Conservation (phyloP, 2,113 vertebrate genomes). For the Chlamydotis undulata region DNA sequence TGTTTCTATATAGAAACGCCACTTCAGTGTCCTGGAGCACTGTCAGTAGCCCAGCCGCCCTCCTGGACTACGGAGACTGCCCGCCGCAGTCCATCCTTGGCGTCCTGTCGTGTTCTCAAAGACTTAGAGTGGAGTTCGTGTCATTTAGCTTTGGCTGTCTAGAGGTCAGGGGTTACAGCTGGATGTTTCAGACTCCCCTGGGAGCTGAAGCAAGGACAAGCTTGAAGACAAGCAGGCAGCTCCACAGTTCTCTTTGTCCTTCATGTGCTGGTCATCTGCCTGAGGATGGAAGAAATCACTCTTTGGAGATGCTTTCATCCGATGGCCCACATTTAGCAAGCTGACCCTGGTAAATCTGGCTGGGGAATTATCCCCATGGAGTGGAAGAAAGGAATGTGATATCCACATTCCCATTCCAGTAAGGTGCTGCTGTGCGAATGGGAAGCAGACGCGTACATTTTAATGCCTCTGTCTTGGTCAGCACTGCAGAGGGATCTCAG, state of each 20-base stretch:
- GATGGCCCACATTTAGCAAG: background rate
- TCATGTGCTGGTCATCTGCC: rapidly evolving
- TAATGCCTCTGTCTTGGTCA: background rate
- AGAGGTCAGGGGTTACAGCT: background rate
- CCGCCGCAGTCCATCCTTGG: background rate
- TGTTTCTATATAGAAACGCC: background rate
- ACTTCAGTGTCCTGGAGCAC: background rate
- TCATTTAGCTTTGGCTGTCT: background rate
- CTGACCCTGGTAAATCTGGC: background rate
- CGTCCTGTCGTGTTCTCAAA: background rate
- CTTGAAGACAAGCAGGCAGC: too few relatives aligned
- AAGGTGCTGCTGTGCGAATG: background rate
- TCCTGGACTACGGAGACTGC: background rate
- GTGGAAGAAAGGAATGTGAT: background rate
- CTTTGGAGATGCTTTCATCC: background rate
- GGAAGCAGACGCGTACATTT: background rate
- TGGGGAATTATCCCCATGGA: background rate
- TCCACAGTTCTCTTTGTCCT: background rate
- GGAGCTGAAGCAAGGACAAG: background rate
- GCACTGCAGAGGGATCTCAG: background rate
- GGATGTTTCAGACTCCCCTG: background rate
- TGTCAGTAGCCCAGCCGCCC: background rate
- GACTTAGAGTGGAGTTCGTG: background rate
- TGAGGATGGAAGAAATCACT: background rate
- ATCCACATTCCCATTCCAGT: background rate